phyloP scores from a whole-genome alignment of 1,140 invertebrate species.

The Batillaria attramentaria region DNA sequence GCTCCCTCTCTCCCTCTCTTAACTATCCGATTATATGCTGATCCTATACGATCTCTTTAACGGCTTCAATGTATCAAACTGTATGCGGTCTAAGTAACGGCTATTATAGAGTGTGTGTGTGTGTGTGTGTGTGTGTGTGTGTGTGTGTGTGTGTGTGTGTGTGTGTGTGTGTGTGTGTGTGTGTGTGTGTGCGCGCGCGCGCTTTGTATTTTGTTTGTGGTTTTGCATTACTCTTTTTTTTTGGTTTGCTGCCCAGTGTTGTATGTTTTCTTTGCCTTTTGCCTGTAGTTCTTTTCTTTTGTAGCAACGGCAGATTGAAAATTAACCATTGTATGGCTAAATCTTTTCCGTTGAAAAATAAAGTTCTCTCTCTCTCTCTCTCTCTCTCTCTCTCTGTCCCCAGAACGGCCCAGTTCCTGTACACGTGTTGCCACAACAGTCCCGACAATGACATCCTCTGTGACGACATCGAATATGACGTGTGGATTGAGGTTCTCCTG shows the following conservation, averaged over 20 bases:
- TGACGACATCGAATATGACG: constrained; percentile 42
- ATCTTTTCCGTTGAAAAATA: no score
- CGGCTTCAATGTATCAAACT: no score
- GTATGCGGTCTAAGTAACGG: neutral
- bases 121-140: neutral
- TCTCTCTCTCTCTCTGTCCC: constrained; percentile 10
- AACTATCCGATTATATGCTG: no score
- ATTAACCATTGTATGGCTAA: no score
- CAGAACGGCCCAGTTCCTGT: constrained; percentile 45
- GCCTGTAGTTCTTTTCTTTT: neutral
- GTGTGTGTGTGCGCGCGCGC: neutral
- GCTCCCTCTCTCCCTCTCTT: no score
- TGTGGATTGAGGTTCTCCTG: constrained; percentile 48
- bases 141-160: constrained; percentile 10
- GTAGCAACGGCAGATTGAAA: no score
- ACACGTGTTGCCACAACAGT: constrained; percentile 51
- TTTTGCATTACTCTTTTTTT: neutral
- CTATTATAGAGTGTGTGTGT: neutral
- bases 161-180: constrained; percentile 9
- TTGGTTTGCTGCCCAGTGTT: neutral
- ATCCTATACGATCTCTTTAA: no score
- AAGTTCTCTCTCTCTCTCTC: constrained; percentile 18
- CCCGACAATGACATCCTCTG: constrained; percentile 39
- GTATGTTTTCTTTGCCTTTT: neutral
- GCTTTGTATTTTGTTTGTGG: neutral